Evolutionary conservation across 1,140 invertebrate species (phyloP).

Genomic region (Temnothorax curvispinosus): DNA sequence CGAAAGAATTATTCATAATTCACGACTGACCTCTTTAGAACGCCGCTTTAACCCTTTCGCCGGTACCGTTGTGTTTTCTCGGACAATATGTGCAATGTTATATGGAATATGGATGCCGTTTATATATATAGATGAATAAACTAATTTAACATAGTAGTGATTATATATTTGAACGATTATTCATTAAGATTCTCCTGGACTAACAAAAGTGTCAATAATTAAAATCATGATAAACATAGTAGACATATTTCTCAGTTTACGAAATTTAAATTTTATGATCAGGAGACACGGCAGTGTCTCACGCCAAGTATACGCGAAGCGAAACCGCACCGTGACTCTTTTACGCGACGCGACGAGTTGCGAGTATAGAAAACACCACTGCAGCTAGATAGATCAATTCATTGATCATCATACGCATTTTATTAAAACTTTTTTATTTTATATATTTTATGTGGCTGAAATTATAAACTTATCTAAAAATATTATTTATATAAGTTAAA

Average conservation of each 20-base stretch:
- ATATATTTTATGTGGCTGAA: background rate
- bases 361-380: background rate
- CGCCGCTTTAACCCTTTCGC: constrained; percentile 19
- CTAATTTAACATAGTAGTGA: background rate
- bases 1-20: constrained; percentile 55
- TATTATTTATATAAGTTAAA: background rate
- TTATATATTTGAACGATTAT: constrained; percentile 14
- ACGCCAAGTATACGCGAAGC: too few species aligned
- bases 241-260: background rate
- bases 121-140: constrained; percentile 5
- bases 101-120: background rate
- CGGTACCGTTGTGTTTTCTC: background rate
- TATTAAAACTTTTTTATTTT: background rate
- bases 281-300: too few species aligned
- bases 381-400: background rate
- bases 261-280: background rate
- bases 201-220: background rate
- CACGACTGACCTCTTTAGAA: constrained; percentile 33
- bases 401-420: background rate
- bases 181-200: background rate
- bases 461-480: background rate
- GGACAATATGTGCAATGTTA: background rate
- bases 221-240: background rate
- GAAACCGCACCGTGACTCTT: too few species aligned
- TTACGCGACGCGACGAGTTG: too few species aligned